Conservation (phyloP, 2,888 invertebrate genomes). For the Chromoteleia sp. region DNA sequence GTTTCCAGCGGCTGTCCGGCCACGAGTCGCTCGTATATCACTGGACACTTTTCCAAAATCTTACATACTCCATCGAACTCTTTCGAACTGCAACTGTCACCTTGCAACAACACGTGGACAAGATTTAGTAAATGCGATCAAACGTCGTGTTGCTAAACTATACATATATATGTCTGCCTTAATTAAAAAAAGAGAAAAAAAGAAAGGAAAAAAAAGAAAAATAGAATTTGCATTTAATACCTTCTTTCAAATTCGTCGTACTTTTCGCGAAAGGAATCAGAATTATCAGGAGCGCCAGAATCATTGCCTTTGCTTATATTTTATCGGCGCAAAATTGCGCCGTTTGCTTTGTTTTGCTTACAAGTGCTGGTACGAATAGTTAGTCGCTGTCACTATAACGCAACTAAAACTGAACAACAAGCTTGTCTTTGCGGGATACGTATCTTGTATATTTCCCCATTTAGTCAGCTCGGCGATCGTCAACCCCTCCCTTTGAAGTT, state of each 20-base stretch:
- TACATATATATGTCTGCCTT: no score
- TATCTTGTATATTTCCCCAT: slow-evolving; percentile 8
- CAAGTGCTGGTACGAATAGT: not conserved
- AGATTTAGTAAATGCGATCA: not conserved
- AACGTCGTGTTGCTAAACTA: no score
- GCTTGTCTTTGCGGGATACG: not conserved
- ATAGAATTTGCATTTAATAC: no score
- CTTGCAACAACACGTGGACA: slow-evolving; percentile 67
- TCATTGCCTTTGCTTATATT: no score
- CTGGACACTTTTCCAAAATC: slow-evolving; percentile 69
- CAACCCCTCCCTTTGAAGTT: not conserved
- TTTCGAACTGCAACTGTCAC: slow-evolving; percentile 67
- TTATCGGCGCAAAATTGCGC: not conserved
- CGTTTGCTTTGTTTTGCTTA: not conserved
- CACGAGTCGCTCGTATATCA: slow-evolving; percentile 73
- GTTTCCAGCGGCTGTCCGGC: slow-evolving; percentile 72
- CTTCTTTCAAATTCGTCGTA: no score
- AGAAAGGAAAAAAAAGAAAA: no score
- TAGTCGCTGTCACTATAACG: not conserved
- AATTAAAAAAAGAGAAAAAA: no score
- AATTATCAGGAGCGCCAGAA: no score
- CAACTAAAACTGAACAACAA: slow-evolving; percentile 2
- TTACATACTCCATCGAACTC: slow-evolving; percentile 74
- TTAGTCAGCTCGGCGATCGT: not conserved
- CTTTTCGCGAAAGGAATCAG: no score